Conservation (phyloP, 2,888 invertebrate genomes). For the Scaptomyza flava region DNA sequence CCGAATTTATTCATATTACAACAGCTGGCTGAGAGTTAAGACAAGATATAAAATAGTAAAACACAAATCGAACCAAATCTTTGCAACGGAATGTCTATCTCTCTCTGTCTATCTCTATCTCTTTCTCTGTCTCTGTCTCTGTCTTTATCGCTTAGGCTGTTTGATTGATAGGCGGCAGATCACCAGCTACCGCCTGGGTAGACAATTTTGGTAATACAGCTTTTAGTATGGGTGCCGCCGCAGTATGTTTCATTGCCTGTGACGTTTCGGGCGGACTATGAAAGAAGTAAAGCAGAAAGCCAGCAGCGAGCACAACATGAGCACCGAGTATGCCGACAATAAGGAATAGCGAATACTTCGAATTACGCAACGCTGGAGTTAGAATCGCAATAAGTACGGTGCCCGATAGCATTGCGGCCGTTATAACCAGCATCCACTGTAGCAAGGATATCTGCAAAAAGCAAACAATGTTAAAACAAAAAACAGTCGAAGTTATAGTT, state of each 20-base stretch:
- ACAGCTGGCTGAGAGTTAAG: slow-evolving; percentile 3
- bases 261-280: slow-evolving; percentile 83
- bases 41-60: neutral
- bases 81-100: neutral
- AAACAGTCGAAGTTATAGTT: too few species aligned
- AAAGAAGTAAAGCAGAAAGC: slow-evolving; percentile 94
- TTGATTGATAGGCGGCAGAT: slow-evolving; percentile 33
- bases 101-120: neutral
- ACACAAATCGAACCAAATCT: neutral
- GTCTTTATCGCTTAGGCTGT: slow-evolving; percentile 37
- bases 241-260: neutral
- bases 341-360: slow-evolving; percentile 88
- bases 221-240: neutral
- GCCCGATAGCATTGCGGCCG: slow-evolving; percentile 93
- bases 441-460: slow-evolving; percentile 87
- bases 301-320: slow-evolving; percentile 93
- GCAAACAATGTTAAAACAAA: neutral
- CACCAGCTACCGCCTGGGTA: slow-evolving; percentile 24
- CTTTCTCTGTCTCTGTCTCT: neutral
- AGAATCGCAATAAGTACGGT: slow-evolving; percentile 93
- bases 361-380: slow-evolving; percentile 89
- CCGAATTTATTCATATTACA: slow-evolving; percentile 31
- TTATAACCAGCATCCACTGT: slow-evolving; percentile 94
- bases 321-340: slow-evolving; percentile 89
- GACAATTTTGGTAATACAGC: slow-evolving; percentile 17